phyloP scores from a whole-genome alignment of 1,140 invertebrate genomes.

The Metaphire vulgaris region DNA sequence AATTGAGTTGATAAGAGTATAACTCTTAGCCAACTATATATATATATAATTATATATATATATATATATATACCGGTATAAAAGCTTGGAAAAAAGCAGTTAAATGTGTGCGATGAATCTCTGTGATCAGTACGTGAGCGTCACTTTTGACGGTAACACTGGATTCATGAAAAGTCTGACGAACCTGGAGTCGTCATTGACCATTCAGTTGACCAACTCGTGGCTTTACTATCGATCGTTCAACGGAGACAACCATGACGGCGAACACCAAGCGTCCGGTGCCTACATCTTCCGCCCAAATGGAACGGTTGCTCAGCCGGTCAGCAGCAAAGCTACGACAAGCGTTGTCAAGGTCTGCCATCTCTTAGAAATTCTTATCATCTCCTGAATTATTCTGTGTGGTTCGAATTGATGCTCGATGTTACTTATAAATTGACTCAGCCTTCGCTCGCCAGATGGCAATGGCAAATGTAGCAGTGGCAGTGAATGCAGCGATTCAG shows the following conservation, averaged over 20 bases:
- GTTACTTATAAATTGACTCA: no score
- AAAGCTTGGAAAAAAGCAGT: no score
- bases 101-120: no score
- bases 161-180: constrained; percentile 45
- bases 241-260: constrained; percentile 52
- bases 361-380: background rate
- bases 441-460: no score
- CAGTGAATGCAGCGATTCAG: no score
- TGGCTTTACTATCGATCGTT: constrained; percentile 69
- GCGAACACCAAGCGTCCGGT: constrained; percentile 54
- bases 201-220: constrained; percentile 60
- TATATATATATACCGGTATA: no score
- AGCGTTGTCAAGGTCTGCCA: background rate
- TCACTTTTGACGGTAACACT: constrained; percentile 43
- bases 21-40: no score
- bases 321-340: constrained; percentile 12
- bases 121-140: constrained; percentile 40
- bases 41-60: no score
- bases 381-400: background rate
- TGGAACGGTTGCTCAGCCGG: constrained; percentile 35
- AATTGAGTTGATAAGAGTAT: no score
- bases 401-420: constrained; percentile 1
- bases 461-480: background rate
- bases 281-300: constrained; percentile 80
- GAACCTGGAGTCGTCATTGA: constrained; percentile 40